Evolutionary conservation across 2,888 invertebrate species (phyloP), one percentile per base, ranked within the genome.

Genomic region (Drosophila kokeensis): DNA sequence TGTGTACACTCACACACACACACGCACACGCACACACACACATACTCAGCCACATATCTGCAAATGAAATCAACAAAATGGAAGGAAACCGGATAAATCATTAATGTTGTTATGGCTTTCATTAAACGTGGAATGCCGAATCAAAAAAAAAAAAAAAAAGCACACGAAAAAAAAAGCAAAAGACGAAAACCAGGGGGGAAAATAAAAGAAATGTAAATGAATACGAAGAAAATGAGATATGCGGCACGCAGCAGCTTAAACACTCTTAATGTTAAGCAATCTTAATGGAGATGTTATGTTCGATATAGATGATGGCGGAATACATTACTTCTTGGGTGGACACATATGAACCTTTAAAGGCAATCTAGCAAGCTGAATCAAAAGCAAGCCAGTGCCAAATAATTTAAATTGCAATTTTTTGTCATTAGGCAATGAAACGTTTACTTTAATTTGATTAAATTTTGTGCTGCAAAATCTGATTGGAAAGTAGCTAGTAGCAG

Each of bases 71-170:
- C 78, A 68, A 52, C 59, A 69, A 81, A 78, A 60, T 68, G 70
- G 57, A 67, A 79, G 85, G 70, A 81, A 83, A 83, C 86, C 77
- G 85, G 82, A 87, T 82, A 86, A 88, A 83, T 83, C 86, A 82
- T 83, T 82, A 85, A 83, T 74, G 80, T 72, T 71, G 76, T 82
- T 81, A 75, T 77, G 86, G 61, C 68, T 72, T 79, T 79, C 73
- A 77, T 70, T 75, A 68, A 77, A 79, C 62, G 68, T 70, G 58
- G 65, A 71, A 76, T 74, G 45, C 52, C 55, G 67, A 69, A 61
- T 63, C 34, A 55, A 58, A 29, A 42, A 40, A 72, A 42, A 40
- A 72, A 52, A 53, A 32, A 11, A 53, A 45, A 11, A 29, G 24
- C 32, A 34, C 32, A 68, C n/a, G 24, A 36, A 62, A 45, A 32